Percentiles rank a stretch among this genome's conserved stretches.
Conservation (phyloP, 2,797 vertebrate genomes). For the Eidolon dupreanum region DNA sequence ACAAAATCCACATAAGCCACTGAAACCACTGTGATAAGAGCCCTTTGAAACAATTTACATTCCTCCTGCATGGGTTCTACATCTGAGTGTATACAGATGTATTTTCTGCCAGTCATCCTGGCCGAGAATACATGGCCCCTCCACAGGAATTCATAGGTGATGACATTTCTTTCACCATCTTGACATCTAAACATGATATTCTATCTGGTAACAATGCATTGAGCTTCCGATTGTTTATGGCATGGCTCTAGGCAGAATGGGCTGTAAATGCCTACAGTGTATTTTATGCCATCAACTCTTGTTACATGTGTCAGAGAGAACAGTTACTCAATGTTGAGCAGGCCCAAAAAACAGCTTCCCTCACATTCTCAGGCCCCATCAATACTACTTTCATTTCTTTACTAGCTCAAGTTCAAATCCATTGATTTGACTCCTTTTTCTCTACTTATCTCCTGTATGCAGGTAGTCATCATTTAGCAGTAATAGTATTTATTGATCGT, state of each 20-base stretch:
- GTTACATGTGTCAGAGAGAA: slow-evolving; percentile 18
- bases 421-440: background rate
- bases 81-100: slow-evolving; percentile 6
- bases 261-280: background rate
- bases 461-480: background rate
- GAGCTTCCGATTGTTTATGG: slow-evolving; percentile 42
- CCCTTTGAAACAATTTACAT: slow-evolving; percentile 8
- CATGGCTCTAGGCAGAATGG: background rate
- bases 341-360: background rate
- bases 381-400: background rate
- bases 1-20: background rate
- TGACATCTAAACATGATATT: slow-evolving; percentile 37
- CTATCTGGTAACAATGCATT: background rate
- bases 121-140: background rate
- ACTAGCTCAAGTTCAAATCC: background rate
- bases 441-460: background rate
- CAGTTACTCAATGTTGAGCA: background rate
- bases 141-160: background rate
- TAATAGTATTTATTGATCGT: background rate
- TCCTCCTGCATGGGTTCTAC: background rate
- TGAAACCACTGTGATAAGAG: background rate
- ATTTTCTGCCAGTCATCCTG: background rate
- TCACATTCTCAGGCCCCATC: background rate
- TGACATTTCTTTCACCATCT: slow-evolving; percentile 43
- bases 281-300: slow-evolving; percentile 34